A percentile compares a stretch with the other conserved stretches of the same genome.
Conservation (phyloP, 2,888 invertebrate genomes). For the Calliscelio sp. region DNA sequence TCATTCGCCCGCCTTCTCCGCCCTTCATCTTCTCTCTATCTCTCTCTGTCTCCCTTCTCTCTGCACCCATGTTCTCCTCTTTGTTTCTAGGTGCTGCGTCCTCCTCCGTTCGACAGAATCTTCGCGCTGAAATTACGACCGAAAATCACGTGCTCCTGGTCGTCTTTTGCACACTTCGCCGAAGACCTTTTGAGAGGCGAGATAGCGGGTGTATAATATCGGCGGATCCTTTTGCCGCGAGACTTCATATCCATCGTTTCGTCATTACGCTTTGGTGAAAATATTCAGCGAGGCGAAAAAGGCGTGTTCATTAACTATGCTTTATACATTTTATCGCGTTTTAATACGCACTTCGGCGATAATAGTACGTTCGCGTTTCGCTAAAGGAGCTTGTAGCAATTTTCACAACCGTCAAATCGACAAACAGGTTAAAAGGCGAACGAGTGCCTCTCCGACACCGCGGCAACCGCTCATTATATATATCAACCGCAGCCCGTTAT, state of each 20-base stretch:
- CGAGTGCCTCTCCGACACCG: conserved; percentile 73
- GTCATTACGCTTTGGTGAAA: conserved; percentile 43
- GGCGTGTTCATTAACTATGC: conserved; percentile 65
- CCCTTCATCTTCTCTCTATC: conserved; percentile 45
- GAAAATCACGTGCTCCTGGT: conserved; percentile 75
- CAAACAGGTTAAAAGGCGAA: conserved; percentile 73
- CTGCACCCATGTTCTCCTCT: conserved; percentile 27
- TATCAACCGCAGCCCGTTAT: conserved; percentile 81
- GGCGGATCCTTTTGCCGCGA: conserved; percentile 69
- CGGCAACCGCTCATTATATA: conserved; percentile 82
- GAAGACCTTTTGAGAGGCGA: conserved; percentile 55
- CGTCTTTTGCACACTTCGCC: conserved; percentile 65
- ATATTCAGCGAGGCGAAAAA: conserved; percentile 57
- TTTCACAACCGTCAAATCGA: conserved; percentile 73
- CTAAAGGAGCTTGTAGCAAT: conserved; percentile 70
- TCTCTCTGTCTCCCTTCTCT: conserved; percentile 22
- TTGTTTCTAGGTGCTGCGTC: conserved; percentile 11
- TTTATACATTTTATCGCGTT: conserved; percentile 61
- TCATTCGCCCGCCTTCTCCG: conserved; percentile 67
- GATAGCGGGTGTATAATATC: conserved; percentile 61
- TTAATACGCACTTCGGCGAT: conserved; percentile 55
- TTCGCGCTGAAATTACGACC: conserved; percentile 75
- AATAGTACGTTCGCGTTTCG: conserved; percentile 52
- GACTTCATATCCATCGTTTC: conserved; percentile 64
- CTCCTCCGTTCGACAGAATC: conserved; percentile 69